A percentile compares a stretch with the other conserved stretches of the same genome.
phyloP scores from a whole-genome alignment of 37 sponge, comb jelly and placozoan genomes.

The Sycon ciliatum region DNA sequence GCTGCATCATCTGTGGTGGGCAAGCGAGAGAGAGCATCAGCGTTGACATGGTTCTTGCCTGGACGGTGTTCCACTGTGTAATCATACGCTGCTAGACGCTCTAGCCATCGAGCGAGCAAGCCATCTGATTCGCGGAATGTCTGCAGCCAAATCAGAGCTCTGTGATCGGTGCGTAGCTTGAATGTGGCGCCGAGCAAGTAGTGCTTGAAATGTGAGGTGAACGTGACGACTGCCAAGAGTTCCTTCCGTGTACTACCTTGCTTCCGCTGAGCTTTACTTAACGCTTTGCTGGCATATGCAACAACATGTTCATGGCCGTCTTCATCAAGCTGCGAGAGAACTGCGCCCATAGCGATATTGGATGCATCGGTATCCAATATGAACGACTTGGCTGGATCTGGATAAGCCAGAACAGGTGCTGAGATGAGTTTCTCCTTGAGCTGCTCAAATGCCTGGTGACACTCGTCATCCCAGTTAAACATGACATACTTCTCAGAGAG shows the following conservation, averaged over 20 bases:
- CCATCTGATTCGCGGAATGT: constrained; percentile 11
- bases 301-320: constrained; percentile 20
- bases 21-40: constrained; percentile 31
- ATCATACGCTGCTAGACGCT: constrained; percentile 38
- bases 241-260: constrained; percentile 47
- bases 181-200: constrained; percentile 17
- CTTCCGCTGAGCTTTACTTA: constrained; percentile 32
- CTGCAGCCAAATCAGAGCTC: constrained; percentile 17
- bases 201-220: constrained; percentile 35
- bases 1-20: neutral
- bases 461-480: constrained; percentile 28
- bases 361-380: constrained; percentile 53
- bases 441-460: constrained; percentile 34
- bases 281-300: constrained; percentile 48
- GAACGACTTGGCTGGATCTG: constrained; percentile 20
- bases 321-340: constrained; percentile 34
- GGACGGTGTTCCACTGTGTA: constrained; percentile 22
- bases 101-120: constrained; percentile 39
- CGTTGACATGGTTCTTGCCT: constrained; percentile 34
- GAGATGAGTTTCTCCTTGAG: constrained; percentile 30
- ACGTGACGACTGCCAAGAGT: constrained; percentile 49
- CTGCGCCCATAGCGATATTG: constrained; percentile 38
- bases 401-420: constrained; percentile 36
- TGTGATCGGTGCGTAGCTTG: constrained; percentile 12
- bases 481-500: constrained; percentile 29